Conservation (phyloP, 2,888 invertebrate genomes). For the Aphelenchoides bicaudatus region DNA sequence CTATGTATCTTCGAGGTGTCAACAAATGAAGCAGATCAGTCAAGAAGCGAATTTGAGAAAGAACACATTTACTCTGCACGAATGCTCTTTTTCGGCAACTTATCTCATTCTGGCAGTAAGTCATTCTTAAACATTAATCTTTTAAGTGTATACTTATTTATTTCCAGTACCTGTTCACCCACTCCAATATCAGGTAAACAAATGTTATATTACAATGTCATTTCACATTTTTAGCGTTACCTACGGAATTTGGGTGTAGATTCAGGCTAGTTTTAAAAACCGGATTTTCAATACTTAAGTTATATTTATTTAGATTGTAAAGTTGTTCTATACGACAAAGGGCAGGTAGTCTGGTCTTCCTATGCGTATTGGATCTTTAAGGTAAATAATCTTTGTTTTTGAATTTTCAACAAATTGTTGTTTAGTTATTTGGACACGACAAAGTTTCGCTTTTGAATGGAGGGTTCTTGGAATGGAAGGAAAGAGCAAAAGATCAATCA, state of each 20-base stretch:
- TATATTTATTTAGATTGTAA: too few relatives aligned
- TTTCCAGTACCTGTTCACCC: slow-evolving; percentile 60
- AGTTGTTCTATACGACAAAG: slow-evolving; percentile 52
- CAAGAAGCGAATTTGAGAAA: slow-evolving; percentile 24
- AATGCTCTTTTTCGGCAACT: slow-evolving; percentile 50
- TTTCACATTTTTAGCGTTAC: slow-evolving; percentile 46
- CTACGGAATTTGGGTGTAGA: slow-evolving; percentile 55
- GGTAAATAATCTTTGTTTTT: slow-evolving; percentile 26
- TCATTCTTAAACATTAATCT: too few relatives aligned
- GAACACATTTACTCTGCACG: slow-evolving; percentile 54
- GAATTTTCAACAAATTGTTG: not conserved
- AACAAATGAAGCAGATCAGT: slow-evolving; percentile 38
- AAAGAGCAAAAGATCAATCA: not conserved
- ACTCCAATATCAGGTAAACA: too few relatives aligned
- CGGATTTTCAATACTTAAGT: too few relatives aligned
- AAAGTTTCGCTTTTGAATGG: slow-evolving; percentile 49
- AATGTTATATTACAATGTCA: too few relatives aligned
- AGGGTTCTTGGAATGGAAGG: slow-evolving; percentile 35
- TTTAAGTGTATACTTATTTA: too few relatives aligned
- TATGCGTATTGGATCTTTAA: slow-evolving; percentile 58
- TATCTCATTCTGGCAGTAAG: slow-evolving; percentile 53
- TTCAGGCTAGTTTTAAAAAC: too few relatives aligned
- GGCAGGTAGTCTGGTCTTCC: slow-evolving; percentile 52
- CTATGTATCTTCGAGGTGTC: slow-evolving; percentile 51
- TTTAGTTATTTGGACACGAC: slow-evolving; percentile 52